Conservation (phyloP, 2,113 vertebrate genomes). For the Oryzias javanicus region DNA sequence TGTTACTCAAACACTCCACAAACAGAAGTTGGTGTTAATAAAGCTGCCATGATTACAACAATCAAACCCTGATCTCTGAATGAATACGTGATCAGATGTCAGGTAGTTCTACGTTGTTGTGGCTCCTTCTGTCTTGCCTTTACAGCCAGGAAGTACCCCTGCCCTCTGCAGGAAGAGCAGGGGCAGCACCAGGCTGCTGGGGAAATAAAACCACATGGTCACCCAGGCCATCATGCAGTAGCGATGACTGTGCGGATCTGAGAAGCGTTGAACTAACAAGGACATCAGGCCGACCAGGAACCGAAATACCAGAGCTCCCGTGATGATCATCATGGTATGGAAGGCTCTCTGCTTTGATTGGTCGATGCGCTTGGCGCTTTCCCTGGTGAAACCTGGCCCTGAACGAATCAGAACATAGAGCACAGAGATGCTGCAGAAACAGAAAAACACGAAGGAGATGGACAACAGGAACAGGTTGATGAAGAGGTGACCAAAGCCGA, state of each 20-base stretch:
- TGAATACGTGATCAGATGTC: no score
- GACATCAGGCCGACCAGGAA: fast-evolving
- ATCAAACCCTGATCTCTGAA: no score
- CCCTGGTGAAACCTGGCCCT: background rate
- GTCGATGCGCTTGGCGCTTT: background rate
- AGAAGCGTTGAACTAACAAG: no score
- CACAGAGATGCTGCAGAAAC: slow-evolving; percentile 17
- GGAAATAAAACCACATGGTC: background rate
- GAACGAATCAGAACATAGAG: slow-evolving; percentile 12
- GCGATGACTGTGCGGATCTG: no score
- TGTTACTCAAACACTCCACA: no score
- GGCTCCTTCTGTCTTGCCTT: no score
- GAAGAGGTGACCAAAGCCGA: no score
- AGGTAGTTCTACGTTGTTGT: no score
- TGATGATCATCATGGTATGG: background rate
- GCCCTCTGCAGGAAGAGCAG: background rate
- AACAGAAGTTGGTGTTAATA: no score
- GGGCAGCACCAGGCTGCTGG: slow-evolving; percentile 3
- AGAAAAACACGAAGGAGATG: background rate
- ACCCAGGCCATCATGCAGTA: no score
- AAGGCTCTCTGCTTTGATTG: slow-evolving; percentile 13
- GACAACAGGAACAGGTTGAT: no score
- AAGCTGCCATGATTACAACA: no score
- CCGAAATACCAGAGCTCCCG: background rate
- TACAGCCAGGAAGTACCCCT: background rate